Percentiles rank a stretch among this genome's conserved stretches.
Conservation (phyloP, 2,888 invertebrate genomes). For the Drosophila flavopinicola region DNA sequence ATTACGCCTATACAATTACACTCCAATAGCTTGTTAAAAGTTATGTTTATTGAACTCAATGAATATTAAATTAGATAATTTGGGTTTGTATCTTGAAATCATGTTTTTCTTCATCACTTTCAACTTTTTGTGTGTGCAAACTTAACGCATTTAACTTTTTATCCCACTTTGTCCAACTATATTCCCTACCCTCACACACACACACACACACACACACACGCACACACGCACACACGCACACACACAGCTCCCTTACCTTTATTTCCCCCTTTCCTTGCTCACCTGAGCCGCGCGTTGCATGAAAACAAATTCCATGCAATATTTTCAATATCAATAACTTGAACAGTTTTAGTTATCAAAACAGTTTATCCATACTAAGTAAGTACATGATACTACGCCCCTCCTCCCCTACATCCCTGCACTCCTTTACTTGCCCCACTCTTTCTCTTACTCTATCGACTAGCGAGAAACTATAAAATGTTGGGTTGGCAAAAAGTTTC, state of each 20-base stretch:
- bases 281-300: constrained; percentile 6
- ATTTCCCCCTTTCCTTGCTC: not conserved
- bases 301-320: constrained; percentile 51
- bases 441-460: constrained; percentile 9
- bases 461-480: constrained; percentile 58
- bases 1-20: no score
- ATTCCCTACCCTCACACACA: not conserved
- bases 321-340: constrained; percentile 73
- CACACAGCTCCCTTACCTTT: not conserved
- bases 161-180: constrained; percentile 3
- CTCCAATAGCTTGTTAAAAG: no score
- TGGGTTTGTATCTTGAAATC: not conserved
- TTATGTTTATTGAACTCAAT: no score
- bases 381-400: constrained; percentile 35
- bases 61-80: no score
- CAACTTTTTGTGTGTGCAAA: not conserved
- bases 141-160: constrained; percentile 19
- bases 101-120: not conserved
- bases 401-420: not conserved
- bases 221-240: not conserved
- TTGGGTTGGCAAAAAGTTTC: constrained; percentile 24
- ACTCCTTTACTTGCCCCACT: not conserved
- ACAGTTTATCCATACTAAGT: constrained; percentile 76
- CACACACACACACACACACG: not conserved
- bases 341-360: constrained; percentile 69